A percentile compares a stretch with the other conserved stretches of the same genome.
phyloP scores from a whole-genome alignment of 2,888 invertebrate genomes.

The Tetranychus piercei region DNA sequence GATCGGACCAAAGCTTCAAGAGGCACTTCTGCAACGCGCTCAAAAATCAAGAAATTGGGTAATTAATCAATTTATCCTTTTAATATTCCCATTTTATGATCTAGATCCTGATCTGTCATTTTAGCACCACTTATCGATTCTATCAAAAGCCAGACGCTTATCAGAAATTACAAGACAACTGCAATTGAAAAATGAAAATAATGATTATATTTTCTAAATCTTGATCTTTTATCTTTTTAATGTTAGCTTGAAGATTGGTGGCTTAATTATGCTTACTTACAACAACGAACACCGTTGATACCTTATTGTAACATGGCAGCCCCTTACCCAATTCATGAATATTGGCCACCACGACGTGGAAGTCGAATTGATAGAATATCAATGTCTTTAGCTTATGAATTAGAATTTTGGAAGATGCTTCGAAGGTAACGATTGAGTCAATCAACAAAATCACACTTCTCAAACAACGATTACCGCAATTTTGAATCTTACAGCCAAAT shows the following conservation, averaged over 20 bases:
- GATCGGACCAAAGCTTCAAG: conserved; percentile 38
- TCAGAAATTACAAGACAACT: too few species aligned
- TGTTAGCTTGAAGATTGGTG: conserved; percentile 40
- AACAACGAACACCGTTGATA: conserved; percentile 36
- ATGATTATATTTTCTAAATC: too few species aligned
- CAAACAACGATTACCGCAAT: not conserved
- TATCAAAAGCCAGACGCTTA: too few species aligned
- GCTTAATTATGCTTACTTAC: conserved; percentile 41
- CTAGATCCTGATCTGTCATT: not conserved
- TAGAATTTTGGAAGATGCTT: conserved; percentile 38
- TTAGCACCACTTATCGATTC: too few species aligned
- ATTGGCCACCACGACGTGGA: conserved; percentile 30
- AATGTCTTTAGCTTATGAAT: conserved; percentile 30
- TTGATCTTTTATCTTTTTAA: conserved; percentile 13
- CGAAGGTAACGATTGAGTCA: conserved; percentile 30
- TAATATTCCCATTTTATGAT: not conserved
- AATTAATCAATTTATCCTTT: conserved; percentile 21
- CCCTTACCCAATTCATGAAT: conserved; percentile 28
- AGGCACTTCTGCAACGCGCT: conserved; percentile 35
- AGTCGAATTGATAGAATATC: conserved; percentile 32
- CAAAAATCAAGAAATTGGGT: conserved; percentile 40
- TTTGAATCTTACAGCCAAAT: not conserved
- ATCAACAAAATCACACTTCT: not conserved
- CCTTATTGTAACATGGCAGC: conserved; percentile 40
- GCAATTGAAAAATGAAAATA: too few species aligned